Evolutionary conservation across 2,113 vertebrate species (phyloP).

Genomic region (Pipa parva): DNA sequence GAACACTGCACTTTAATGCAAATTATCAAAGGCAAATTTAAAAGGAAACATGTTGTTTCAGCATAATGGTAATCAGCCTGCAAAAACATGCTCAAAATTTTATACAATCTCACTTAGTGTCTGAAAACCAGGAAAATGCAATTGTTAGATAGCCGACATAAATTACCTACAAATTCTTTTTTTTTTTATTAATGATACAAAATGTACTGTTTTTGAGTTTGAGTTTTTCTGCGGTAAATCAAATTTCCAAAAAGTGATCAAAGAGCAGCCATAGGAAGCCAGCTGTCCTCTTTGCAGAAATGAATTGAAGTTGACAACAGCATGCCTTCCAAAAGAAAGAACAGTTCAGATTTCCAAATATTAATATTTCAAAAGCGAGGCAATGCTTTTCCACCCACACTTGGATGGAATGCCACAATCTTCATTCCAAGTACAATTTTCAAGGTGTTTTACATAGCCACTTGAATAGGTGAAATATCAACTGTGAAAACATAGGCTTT

Average conservation of each 20-base stretch:
- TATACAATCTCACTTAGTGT: too few relatives aligned
- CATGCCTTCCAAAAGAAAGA: constrained; percentile 58
- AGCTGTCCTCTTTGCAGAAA: constrained; percentile 57
- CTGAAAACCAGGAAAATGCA: neutral
- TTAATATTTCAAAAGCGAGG: constrained; percentile 57
- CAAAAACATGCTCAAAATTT: too few relatives aligned
- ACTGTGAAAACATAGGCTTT: constrained; percentile 45
- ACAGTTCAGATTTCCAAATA: constrained; percentile 65
- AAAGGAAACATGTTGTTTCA: too few relatives aligned
- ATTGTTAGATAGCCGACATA: neutral
- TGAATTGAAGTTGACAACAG: constrained; percentile 66
- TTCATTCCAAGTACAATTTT: constrained; percentile 52
- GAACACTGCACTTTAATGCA: too few relatives aligned
- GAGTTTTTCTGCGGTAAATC: neutral
- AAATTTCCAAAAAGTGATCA: constrained; percentile 53
- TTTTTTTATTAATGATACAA: constrained; percentile 2
- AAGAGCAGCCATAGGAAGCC: constrained; percentile 56
- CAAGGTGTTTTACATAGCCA: constrained; percentile 50
- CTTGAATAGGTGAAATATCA: constrained; percentile 54
- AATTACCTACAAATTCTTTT: too few relatives aligned
- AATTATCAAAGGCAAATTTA: too few relatives aligned
- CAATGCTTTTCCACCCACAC: constrained; percentile 53
- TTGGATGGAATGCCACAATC: constrained; percentile 60
- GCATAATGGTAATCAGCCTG: too few relatives aligned
- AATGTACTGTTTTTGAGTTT: constrained; percentile 42